Percentiles rank a stretch among this genome's conserved stretches.
phyloP scores from a whole-genome alignment of 2,797 vertebrate genomes.

The Galaxias olidus region DNA sequence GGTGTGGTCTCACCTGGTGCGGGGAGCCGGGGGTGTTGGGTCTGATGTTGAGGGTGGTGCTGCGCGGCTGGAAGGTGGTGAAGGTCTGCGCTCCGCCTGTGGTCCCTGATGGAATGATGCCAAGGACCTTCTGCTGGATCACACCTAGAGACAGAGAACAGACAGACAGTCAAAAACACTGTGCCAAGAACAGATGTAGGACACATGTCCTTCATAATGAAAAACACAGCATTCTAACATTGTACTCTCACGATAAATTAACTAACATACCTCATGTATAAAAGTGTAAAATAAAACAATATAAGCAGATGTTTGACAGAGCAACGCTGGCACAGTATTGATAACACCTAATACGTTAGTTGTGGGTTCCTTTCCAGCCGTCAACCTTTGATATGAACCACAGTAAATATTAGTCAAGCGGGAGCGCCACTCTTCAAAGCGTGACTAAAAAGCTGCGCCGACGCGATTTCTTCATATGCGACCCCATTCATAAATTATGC shows the following conservation, averaged over 20 bases:
- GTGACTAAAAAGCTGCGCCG: slow-evolving; percentile 64
- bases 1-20: slow-evolving; percentile 72
- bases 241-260: too few species aligned
- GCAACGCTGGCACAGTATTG: slow-evolving; percentile 27
- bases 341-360: slow-evolving; percentile 56
- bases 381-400: slow-evolving; percentile 58
- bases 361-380: slow-evolving; percentile 46
- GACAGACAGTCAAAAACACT: not conserved
- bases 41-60: slow-evolving; percentile 90
- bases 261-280: too few species aligned
- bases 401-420: slow-evolving; percentile 67
- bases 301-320: too few species aligned
- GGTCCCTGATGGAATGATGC: slow-evolving; percentile 92
- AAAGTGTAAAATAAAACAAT: too few species aligned
- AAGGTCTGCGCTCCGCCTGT: slow-evolving; percentile 87
- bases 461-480: slow-evolving; percentile 61
- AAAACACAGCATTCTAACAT: too few species aligned
- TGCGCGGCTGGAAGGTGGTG: slow-evolving; percentile 93
- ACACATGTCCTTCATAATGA: too few species aligned
- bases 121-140: slow-evolving; percentile 95
- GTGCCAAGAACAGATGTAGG: too few species aligned
- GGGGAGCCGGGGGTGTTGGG: slow-evolving; percentile 84
- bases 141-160: slow-evolving; percentile 56
- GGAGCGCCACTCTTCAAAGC: slow-evolving; percentile 70
- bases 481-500: slow-evolving; percentile 68